Percentiles rank a stretch among this genome's conserved stretches.
These are phyloP conservation scores for Leptatherina wallacei DNA, from an alignment of 2,797 vertebrate species.

Conservation along the genomic window DNA sequence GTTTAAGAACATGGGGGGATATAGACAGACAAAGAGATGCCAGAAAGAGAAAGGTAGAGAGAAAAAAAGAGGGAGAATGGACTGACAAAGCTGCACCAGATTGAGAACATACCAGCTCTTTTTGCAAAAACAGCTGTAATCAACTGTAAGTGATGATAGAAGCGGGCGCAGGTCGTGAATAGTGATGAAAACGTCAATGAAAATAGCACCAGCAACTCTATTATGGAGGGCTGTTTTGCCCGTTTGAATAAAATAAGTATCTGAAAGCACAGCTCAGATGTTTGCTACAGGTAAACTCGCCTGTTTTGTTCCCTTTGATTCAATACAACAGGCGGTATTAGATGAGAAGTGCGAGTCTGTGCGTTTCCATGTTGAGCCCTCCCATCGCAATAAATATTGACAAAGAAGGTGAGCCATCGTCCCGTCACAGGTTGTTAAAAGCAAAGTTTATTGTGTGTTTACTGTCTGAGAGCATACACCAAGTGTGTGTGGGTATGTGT, in stretches of 20 bases:
- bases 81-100: slow-evolving; percentile 22
- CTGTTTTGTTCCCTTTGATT: slow-evolving; percentile 62
- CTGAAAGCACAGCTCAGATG: slow-evolving; percentile 25
- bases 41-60: slow-evolving; percentile 14
- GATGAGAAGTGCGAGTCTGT: slow-evolving; percentile 41
- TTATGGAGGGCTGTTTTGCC: slow-evolving; percentile 10
- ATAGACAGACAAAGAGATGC: slow-evolving; percentile 40
- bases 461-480: slow-evolving; percentile 37
- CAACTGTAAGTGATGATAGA: slow-evolving; percentile 20
- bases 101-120: slow-evolving; percentile 8
- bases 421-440: slow-evolving; percentile 74
- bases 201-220: slow-evolving; percentile 16
- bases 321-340: slow-evolving; percentile 33
- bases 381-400: slow-evolving; percentile 70
- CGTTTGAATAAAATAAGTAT: slow-evolving; percentile 10
- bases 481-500: slow-evolving; percentile 37
- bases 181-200: slow-evolving; percentile 20
- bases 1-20: slow-evolving; percentile 36
- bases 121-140: slow-evolving; percentile 23
- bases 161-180: slow-evolving; percentile 16
- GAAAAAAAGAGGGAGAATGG: neutral
- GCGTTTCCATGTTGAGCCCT: slow-evolving; percentile 42
- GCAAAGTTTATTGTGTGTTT: slow-evolving; percentile 69
- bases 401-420: slow-evolving; percentile 61
- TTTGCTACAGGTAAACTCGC: slow-evolving; percentile 50